phyloP scores from a whole-genome alignment of 2,113 vertebrate species.

The Galbula dea region DNA sequence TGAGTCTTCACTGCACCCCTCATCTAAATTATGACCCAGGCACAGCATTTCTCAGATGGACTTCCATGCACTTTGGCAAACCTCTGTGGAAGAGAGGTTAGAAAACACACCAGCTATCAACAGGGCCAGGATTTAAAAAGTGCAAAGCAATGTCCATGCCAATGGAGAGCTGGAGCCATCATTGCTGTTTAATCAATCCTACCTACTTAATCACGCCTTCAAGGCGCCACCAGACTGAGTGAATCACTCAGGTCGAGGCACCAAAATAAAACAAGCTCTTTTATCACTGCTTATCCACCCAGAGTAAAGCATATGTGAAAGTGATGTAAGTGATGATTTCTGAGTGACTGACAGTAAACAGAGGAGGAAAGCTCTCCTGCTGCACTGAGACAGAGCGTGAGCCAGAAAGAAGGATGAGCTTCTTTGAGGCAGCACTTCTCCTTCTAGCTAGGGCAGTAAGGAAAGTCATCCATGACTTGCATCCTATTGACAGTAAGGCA shows the following conservation, averaged over 20 bases:
- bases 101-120: neutral
- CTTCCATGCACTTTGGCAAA: neutral
- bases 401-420: neutral
- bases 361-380: neutral
- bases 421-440: neutral
- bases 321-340: neutral
- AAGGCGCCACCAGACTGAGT: neutral
- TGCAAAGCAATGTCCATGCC: neutral
- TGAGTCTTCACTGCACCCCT: neutral
- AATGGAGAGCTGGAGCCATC: neutral
- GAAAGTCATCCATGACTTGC: neutral
- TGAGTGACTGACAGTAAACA: neutral
- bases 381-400: neutral
- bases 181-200: neutral
- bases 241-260: neutral
- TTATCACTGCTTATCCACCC: neutral
- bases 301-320: neutral
- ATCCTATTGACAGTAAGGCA: neutral
- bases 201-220: neutral
- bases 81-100: neutral
- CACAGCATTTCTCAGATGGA: neutral
- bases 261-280: neutral
- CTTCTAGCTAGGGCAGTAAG: neutral
- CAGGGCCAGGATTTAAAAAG: neutral
- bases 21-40: conserved; percentile 37